Evolutionary conservation across 1,140 invertebrate genomes (phyloP).

Genomic region (Cydia splendana): DNA sequence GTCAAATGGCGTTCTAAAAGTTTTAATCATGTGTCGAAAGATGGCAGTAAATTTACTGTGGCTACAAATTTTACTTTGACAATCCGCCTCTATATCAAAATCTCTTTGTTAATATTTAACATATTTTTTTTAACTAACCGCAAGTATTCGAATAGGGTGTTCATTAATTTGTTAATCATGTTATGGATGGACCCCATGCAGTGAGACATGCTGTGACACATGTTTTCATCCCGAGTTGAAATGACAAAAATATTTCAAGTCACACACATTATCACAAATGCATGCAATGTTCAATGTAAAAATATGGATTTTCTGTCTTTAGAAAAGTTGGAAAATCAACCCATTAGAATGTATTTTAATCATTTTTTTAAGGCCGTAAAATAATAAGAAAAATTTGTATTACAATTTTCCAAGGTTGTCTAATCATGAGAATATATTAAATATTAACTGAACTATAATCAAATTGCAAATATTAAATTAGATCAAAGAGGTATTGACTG

Average conservation of each 20-base stretch:
- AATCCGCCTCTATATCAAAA: too few relatives aligned
- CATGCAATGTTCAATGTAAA: neutral
- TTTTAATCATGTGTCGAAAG: too few relatives aligned
- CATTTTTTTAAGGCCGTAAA: neutral
- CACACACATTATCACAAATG: slow-evolving; percentile 1
- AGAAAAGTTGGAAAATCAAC: neutral
- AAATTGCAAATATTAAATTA: too few relatives aligned
- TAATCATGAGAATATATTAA: too few relatives aligned
- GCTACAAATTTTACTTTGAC: too few relatives aligned
- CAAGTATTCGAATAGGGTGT: slow-evolving; percentile 3
- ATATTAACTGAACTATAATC: too few relatives aligned
- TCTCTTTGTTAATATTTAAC: too few relatives aligned
- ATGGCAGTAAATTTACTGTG: too few relatives aligned
- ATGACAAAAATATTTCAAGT: neutral
- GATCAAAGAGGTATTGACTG: too few relatives aligned
- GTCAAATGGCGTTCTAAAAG: too few relatives aligned
- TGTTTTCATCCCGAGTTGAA: slow-evolving; percentile 21
- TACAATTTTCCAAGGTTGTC: neutral
- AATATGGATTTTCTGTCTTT: neutral
- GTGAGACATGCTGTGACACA: slow-evolving; percentile 23
- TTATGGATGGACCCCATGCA: slow-evolving; percentile 29
- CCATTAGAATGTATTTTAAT: neutral
- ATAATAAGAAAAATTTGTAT: neutral
- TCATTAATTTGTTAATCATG: slow-evolving; percentile 32
- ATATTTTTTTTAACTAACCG: slow-evolving; percentile 15